These are phyloP conservation scores for Hyles euphorbiae DNA, from an alignment of 1,140 invertebrate genomes.

Conservation along the genomic window DNA sequence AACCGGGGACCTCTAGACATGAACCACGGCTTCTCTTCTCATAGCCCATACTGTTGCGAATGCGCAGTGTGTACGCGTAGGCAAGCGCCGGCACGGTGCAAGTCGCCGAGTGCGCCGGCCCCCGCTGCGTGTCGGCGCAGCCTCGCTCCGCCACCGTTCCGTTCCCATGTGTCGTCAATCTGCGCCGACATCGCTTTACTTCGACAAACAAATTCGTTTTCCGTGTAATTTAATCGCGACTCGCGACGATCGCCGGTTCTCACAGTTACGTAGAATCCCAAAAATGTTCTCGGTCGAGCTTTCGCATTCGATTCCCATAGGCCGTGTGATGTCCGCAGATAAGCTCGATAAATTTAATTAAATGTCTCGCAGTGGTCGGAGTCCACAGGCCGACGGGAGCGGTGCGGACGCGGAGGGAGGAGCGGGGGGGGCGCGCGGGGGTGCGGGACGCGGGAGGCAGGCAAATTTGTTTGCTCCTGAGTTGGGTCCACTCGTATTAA, in stretches of 20 bases:
- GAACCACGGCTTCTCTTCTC: no score
- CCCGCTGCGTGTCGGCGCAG: not conserved
- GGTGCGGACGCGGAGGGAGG: not conserved
- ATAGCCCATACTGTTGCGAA: no score
- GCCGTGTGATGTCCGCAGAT: slow-evolving; percentile 50
- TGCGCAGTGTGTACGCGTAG: no score
- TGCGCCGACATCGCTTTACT: slow-evolving; percentile 5
- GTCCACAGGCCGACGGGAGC: not conserved
- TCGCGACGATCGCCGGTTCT: slow-evolving; percentile 33
- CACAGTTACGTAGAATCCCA: slow-evolving; percentile 49
- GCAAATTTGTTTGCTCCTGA: slow-evolving; percentile 47
- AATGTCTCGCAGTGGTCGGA: slow-evolving; percentile 30
- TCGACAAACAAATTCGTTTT: slow-evolving; percentile 17
- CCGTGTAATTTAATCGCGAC: slow-evolving; percentile 15
- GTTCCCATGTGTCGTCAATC: not conserved
- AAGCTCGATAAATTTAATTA: slow-evolving; percentile 69
- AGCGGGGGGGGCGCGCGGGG: slow-evolving; percentile 2
- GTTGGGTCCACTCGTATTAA: slow-evolving; percentile 32
- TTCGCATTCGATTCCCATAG: slow-evolving; percentile 52
- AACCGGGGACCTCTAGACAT: not conserved
- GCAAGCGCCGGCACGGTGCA: no score
- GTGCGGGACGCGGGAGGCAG: slow-evolving; percentile 17
- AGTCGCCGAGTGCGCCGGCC: no score
- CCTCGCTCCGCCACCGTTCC: not conserved
- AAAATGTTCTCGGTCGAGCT: slow-evolving; percentile 41